Percentiles rank a stretch among this genome's conserved stretches.
Evolutionary conservation across 2,113 vertebrate genomes (phyloP).

Genomic region (Abramis brama): DNA sequence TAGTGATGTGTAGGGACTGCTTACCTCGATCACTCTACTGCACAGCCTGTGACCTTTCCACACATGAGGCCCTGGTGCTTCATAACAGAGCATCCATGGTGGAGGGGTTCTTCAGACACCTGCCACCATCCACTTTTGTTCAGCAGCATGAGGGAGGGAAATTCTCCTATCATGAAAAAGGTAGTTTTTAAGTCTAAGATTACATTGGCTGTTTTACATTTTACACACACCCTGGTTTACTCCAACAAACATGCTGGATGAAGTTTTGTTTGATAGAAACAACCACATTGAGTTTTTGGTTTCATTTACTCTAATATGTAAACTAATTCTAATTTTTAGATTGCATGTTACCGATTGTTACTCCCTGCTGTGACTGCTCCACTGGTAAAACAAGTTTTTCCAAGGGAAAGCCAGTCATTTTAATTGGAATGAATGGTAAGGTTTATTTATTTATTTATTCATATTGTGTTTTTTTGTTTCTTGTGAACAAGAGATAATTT

Average conservation of each 20-base stretch:
- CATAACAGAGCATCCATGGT: conserved; percentile 11
- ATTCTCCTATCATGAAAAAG: conserved; percentile 7
- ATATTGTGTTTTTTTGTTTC: conserved; percentile 11
- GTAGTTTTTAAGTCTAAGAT: conserved; percentile 6
- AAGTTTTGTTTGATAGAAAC: background rate
- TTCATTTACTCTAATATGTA: conserved; percentile 21
- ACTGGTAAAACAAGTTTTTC: conserved; percentile 18
- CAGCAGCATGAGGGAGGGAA: background rate
- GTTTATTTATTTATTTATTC: background rate
- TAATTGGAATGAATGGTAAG: conserved; percentile 19
- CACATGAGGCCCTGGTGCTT: conserved; percentile 13
- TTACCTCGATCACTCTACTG: background rate
- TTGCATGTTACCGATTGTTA: conserved; percentile 17
- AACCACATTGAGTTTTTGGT: background rate
- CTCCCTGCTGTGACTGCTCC: conserved; percentile 7
- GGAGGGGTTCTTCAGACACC: conserved; percentile 5
- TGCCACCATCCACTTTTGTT: conserved; percentile 9
- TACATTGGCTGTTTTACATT: conserved; percentile 1
- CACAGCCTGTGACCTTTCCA: conserved; percentile 11
- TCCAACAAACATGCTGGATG: background rate
- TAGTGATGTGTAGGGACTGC: conserved; percentile 11
- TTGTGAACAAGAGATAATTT: conserved; percentile 18
- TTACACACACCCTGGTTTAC: background rate
- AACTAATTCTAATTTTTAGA: conserved; percentile 9
- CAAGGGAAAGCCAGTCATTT: conserved; percentile 1